These are phyloP conservation scores for Ataeniobius toweri DNA, from an alignment of 2,797 vertebrate genomes.

Conservation along the genomic window DNA sequence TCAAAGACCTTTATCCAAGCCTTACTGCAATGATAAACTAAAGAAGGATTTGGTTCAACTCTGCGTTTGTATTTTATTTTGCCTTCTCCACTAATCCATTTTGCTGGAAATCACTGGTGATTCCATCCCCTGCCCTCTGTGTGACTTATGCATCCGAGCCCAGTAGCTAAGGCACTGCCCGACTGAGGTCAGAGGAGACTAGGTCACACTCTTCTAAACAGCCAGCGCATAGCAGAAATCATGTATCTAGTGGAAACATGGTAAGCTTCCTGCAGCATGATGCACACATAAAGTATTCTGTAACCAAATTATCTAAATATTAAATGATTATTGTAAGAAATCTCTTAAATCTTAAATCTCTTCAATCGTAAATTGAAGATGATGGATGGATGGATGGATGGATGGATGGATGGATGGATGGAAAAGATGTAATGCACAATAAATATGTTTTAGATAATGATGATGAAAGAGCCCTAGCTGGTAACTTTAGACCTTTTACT, in stretches of 20 bases:
- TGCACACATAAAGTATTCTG: not conserved
- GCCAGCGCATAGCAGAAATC: constrained; percentile 11
- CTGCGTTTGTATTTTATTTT: constrained; percentile 61
- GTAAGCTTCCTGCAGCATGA: constrained; percentile 1
- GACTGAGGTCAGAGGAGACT: constrained; percentile 61
- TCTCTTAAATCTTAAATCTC: not conserved
- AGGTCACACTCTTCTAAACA: constrained; percentile 56
- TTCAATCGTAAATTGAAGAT: too few relatives aligned
- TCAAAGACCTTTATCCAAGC: constrained; percentile 27
- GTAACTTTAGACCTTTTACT: not conserved
- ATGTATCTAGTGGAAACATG: constrained; percentile 6
- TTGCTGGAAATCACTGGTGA: constrained; percentile 42
- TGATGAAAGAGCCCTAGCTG: not conserved
- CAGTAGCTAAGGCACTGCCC: constrained; percentile 29
- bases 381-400: constrained; percentile 2
- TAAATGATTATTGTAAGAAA: not conserved
- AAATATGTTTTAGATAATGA: not conserved
- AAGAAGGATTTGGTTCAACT: constrained; percentile 54
- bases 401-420: constrained; percentile 1
- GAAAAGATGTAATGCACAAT: not conserved
- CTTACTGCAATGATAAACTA: constrained; percentile 47
- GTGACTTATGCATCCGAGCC: constrained; percentile 39
- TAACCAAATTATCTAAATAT: not conserved
- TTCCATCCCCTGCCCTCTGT: constrained; percentile 19
- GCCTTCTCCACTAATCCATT: constrained; percentile 55